Conservation (phyloP, 2,113 vertebrate species). For the Connochaetes taurinus region DNA sequence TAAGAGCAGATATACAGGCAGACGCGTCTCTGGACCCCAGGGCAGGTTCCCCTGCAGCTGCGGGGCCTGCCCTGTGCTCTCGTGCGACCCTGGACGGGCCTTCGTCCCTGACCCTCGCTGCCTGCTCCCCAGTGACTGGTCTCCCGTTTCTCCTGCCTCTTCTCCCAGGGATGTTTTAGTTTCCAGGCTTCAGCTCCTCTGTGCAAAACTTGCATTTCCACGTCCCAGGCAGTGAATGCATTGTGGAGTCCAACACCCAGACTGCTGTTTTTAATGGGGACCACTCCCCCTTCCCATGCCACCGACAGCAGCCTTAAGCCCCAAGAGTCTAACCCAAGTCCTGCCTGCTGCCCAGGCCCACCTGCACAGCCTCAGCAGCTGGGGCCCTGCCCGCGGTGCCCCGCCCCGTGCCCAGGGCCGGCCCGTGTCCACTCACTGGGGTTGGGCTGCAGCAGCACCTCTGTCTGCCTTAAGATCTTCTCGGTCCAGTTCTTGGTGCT, state of each 20-base stretch:
- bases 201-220: neutral
- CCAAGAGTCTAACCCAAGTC: neutral
- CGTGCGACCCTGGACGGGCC: neutral
- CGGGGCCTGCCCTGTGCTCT: accelerated
- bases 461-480: constrained; percentile 92
- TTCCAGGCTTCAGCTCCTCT: neutral
- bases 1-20: neutral
- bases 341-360: neutral
- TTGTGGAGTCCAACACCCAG: neutral
- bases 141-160: neutral
- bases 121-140: neutral
- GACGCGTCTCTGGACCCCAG: accelerated
- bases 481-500: constrained; percentile 96
- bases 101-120: accelerated
- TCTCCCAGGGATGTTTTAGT: neutral
- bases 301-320: neutral
- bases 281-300: neutral
- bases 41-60: neutral
- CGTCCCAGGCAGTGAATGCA: neutral
- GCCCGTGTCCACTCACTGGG: constrained; percentile 84
- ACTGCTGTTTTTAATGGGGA: neutral
- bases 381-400: neutral
- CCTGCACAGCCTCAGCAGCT: neutral
- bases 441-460: constrained; percentile 94
- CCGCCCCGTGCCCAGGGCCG: neutral